Evolutionary conservation across 2,797 vertebrate species (phyloP).

Genomic region (Bovichtus variegatus): DNA sequence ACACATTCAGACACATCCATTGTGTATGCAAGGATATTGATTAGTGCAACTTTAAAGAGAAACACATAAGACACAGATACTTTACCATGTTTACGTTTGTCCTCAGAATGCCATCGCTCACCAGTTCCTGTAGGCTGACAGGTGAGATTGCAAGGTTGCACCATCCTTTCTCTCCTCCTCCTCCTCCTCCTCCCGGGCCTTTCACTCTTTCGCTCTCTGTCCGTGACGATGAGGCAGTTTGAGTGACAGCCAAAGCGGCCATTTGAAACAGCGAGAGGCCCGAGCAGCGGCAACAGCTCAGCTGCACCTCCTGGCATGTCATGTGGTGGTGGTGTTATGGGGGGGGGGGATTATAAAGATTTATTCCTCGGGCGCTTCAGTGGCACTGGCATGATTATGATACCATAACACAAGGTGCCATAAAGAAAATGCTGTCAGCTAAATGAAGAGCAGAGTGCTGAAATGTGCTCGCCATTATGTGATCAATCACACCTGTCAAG

Average conservation of each 20-base stretch:
- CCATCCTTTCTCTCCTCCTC: background rate
- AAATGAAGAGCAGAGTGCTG: slow-evolving; percentile 73
- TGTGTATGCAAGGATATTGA: background rate
- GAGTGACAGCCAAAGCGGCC: slow-evolving; percentile 50
- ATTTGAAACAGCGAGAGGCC: slow-evolving; percentile 39
- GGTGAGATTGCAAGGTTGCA: slow-evolving; percentile 2
- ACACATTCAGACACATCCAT: background rate
- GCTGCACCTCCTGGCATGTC: slow-evolving; percentile 36
- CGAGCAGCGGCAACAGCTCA: slow-evolving; percentile 9
- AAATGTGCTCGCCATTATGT: slow-evolving; percentile 65
- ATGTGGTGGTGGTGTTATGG: background rate
- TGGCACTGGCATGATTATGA: slow-evolving; percentile 72
- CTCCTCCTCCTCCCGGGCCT: background rate
- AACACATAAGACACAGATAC: background rate
- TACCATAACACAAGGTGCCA: slow-evolving; percentile 79
- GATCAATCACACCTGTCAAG: slow-evolving; percentile 79
- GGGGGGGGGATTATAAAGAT: slow-evolving; percentile 63
- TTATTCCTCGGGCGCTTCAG: slow-evolving; percentile 58
- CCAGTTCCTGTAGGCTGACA: background rate
- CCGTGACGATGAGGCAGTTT: slow-evolving; percentile 42
- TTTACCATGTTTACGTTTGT: no score
- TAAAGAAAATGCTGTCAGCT: slow-evolving; percentile 80
- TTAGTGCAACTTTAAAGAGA: background rate
- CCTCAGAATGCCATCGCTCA: background rate
- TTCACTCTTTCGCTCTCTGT: background rate